These are phyloP conservation scores for Chloroceryle inda DNA, from an alignment of 2,797 vertebrate species.

Conservation along the genomic window DNA sequence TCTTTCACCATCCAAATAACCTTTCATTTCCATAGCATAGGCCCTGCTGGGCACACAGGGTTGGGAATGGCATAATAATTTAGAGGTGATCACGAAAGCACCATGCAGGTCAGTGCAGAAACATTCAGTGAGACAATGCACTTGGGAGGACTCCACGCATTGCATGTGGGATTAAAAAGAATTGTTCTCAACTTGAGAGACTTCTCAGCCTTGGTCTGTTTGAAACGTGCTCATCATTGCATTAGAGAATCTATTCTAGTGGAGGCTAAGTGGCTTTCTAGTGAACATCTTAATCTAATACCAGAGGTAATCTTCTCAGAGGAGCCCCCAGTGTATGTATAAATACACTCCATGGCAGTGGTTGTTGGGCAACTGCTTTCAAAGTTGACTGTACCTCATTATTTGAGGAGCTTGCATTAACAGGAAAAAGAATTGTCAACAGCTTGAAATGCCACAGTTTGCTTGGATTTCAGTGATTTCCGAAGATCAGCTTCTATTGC, in stretches of 20 bases:
- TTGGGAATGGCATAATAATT: neutral
- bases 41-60: neutral
- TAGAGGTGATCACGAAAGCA: neutral
- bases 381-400: neutral
- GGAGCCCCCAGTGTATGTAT: neutral
- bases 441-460: neutral
- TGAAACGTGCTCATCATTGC: neutral
- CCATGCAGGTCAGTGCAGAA: neutral
- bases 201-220: neutral
- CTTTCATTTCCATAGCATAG: neutral
- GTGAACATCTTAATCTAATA: constrained; percentile 48
- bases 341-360: neutral
- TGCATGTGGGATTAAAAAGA: neutral
- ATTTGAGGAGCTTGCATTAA: neutral
- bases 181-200: neutral
- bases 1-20: neutral
- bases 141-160: accelerated
- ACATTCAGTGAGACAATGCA: neutral
- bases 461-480: neutral
- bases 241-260: constrained; percentile 63
- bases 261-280: constrained; percentile 58
- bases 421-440: neutral
- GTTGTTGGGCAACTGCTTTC: neutral
- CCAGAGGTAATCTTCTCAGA: constrained; percentile 57
- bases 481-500: neutral